Base-by-base conservation (phyloP, 2,888 invertebrate genomes). In the Leptinotarsa tumamoca region DNA sequence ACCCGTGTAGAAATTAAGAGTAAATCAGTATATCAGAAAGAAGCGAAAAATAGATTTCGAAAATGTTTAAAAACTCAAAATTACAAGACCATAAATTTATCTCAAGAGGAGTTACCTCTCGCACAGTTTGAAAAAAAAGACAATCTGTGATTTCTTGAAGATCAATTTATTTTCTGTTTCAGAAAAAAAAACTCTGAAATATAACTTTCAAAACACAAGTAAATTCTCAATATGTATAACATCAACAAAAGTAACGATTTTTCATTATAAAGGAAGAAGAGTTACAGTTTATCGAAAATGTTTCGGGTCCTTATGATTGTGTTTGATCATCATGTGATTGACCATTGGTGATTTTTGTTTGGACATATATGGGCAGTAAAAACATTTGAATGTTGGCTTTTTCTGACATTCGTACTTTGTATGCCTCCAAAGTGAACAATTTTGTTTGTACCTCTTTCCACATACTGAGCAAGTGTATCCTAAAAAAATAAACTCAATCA, bases 361-460 rank as follows among this genome's bases (percentile, higher is more conserved):
- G 73, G 73, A 84, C 79, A 78, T 83, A 80, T 81, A 85, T 77
- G 77, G 80, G 80, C 80, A 84, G 21, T 78, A 67, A 17, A 66
- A 68, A 68, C 83, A 83, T 67, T 80, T 79, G 68, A 83, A 83
- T 70, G 78, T 79, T 2, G 86, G 85, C 61, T 80, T 74, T 54
- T 84, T 84, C 10, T 84, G 84, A 75, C 85, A 86, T 73, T 85
- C 84, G 80, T 85, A 84, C 75, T 83, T 84, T 49, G 83, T 78
- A 72, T 85, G 85, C 51, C 83, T 79, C 23, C 82, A 80, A 66
- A 84, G 74, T 7, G 82, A 82, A n/a, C 78, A 80, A 51, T 80
- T 82, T 69, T 82, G 81, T 63, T 79, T 80, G 72, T 84, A 84
- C 2, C 75, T 76, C 56, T 81, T 83, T 63, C 80, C 80, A 68